These are phyloP conservation scores for Siderastrea siderea DNA, from an alignment of 92 coral and sea anemone species.

Conservation along the genomic window DNA sequence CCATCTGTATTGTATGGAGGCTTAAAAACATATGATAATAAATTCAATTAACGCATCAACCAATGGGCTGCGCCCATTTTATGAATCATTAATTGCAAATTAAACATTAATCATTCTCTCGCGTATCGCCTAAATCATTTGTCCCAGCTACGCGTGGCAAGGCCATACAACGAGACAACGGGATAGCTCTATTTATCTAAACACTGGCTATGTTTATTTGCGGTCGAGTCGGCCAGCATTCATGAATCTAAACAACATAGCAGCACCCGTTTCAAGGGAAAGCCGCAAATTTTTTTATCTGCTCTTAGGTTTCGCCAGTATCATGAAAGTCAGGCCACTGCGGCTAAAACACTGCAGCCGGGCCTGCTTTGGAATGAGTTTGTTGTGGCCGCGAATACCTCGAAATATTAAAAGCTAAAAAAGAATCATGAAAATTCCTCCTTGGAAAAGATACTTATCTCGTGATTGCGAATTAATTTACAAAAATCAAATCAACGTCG, in stretches of 20 bases:
- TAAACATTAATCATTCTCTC: slow-evolving; percentile 90
- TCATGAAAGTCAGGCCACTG: slow-evolving; percentile 88
- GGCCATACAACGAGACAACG: slow-evolving; percentile 69
- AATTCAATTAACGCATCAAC: slow-evolving; percentile 83
- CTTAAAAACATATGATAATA: slow-evolving; percentile 74
- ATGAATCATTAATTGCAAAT: slow-evolving; percentile 94
- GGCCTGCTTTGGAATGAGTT: slow-evolving; percentile 48
- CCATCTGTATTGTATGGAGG: slow-evolving; percentile 74
- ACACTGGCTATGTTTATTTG: slow-evolving; percentile 93
- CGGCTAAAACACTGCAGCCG: slow-evolving; percentile 58
- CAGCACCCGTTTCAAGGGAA: slow-evolving; percentile 76
- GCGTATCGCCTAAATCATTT: slow-evolving; percentile 90
- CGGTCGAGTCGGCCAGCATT: slow-evolving; percentile 83
- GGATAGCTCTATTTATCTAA: slow-evolving; percentile 91
- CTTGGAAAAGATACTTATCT: slow-evolving; percentile 69
- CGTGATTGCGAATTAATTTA: slow-evolving; percentile 72
- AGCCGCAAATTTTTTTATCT: slow-evolving; percentile 94
- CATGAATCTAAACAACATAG: slow-evolving; percentile 86
- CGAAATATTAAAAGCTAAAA: slow-evolving; percentile 74
- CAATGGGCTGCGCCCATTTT: slow-evolving; percentile 81
- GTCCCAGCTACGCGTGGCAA: slow-evolving; percentile 94
- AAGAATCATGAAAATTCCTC: slow-evolving; percentile 52
- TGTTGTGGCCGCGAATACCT: slow-evolving; percentile 58
- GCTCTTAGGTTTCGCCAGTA: slow-evolving; percentile 85
- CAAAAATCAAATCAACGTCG: slow-evolving; percentile 79